Percentiles rank a stretch among this genome's conserved stretches.
phyloP scores from a whole-genome alignment of 1,140 invertebrate species.

The Oncopodura yosiiana region DNA sequence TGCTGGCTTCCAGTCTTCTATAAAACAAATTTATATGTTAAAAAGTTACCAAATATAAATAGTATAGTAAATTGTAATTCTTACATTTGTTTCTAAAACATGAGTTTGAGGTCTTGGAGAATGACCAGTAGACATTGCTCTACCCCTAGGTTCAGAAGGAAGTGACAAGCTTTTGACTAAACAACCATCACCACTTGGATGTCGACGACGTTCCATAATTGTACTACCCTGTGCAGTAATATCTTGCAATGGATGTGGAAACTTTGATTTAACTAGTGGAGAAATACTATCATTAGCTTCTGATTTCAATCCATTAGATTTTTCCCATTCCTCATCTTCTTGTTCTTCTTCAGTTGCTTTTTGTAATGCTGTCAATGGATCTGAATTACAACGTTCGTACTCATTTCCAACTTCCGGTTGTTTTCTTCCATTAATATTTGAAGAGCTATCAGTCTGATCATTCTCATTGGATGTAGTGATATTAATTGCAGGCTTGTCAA shows the following conservation, averaged over 20 bases:
- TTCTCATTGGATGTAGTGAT: neutral
- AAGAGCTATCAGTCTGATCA: neutral
- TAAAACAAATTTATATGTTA: no score
- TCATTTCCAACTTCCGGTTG: neutral
- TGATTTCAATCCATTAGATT: neutral
- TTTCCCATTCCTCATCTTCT: neutral
- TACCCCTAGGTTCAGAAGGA: conserved; percentile 40
- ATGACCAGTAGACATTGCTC: conserved; percentile 43
- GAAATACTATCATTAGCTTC: neutral
- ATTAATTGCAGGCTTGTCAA: neutral
- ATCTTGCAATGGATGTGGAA: conserved; percentile 23
- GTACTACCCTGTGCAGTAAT: neutral
- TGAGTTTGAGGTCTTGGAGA: conserved; percentile 4
- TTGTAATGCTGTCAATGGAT: no score
- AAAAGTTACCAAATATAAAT: no score
- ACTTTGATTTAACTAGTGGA: neutral
- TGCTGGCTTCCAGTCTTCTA: conserved; percentile 44
- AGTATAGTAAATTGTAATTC: neutral
- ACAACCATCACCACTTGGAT: conserved; percentile 34
- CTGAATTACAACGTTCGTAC: neutral
- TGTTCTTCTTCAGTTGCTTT: neutral
- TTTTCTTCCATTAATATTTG: no score
- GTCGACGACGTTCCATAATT: conserved; percentile 13
- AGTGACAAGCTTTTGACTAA: conserved; percentile 31
- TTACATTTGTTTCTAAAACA: conserved; percentile 6